Base-by-base conservation (phyloP, 2,797 vertebrate species). In the Myripristis jacobus region DNA sequence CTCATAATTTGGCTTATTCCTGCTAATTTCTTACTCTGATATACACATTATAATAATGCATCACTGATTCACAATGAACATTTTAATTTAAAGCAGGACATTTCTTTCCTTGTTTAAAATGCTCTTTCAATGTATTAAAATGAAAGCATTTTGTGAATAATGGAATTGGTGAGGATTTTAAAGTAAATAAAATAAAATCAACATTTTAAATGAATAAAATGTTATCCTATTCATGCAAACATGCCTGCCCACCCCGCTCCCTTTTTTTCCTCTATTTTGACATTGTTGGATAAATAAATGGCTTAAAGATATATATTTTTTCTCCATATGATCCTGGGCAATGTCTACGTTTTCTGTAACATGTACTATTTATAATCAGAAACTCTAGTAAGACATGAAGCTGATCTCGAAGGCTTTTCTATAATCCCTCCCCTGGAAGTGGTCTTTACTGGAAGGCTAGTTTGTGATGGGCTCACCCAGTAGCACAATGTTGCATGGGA, bases 401-500 rank as follows among this genome's bases (percentile, higher is more conserved):
- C 91, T 92, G 93, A 93, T 94, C 93, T 93, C 84, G 86, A 85
- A 90, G 92, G 93, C 93, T 94, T 94, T 94, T 78, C 93, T 89
- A 90, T 94, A 94, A 94, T 94, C 93, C 93, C 88, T 91, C 85
- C 89, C 88, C 91, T 92, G 92, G 91, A 93, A 91, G 91, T 88
- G 90, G 91, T 92, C 91, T 93, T 93, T 92, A 92, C 90, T 92
- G 92, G 91, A 91, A 90, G 92, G 89, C 90, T 89, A 92, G 93
- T 93, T 93, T 94, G 90, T 91, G 93, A 93, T 91, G 91, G 91
- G 92, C 93, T 94, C 91, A 91, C 91, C 91, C 91, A 92, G 89
- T 87, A 87, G 91, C 92, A 93, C 93, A 90, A 89, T 93, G 92
- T 92, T 94, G 90, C 90, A 91, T 80, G 90, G 92, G 90, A 91